Evolutionary conservation across 2,888 invertebrate species (phyloP), one percentile per base, ranked within the genome.

Genomic region (Ichneumoninae sp.): DNA sequence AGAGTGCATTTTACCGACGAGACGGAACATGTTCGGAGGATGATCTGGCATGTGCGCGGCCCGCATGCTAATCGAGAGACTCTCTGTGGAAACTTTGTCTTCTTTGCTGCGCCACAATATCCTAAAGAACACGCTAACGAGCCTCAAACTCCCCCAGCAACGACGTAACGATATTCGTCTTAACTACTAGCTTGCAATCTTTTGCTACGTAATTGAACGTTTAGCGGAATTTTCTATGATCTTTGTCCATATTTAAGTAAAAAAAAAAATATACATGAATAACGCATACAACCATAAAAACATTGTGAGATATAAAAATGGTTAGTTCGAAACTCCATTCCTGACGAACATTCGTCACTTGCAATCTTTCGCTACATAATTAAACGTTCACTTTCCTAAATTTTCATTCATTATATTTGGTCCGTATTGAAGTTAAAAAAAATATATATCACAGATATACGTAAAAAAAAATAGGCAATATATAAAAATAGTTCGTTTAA

Each of bases 361-460:
- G 10, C 10, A 44, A 13, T 13, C 44, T 3, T 6, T 16, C 52
- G 52, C 1, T 3, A 52, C 52, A 52, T 19, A 52, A 52, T 52
- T n/a, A 4, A 52, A 52, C 6, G n/a, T 13, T 52, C 52, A 16
- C 16, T 0, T 19, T 19, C n/a, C 30, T 22, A 0, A 7, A 40
- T 40, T 65, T 40, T 65, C 65, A 65, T 40, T 36, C 19, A 40
- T 40, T 40, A 65, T 65, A 65, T 65, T 65, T 36, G 3, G 1
- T 19, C 19, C 19, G n/a, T 40, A 16, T 40, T 3, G 36, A 10
- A 40, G 65, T 19, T 2, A 8, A n/a, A 19, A 40, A 40, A 40
- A 36, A 65, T 1, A 65, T 1, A 66, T 80, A 83, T 84, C 69
- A 81, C 73, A 81, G 83, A 73, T 69, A 1, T 13, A 33, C 30